phyloP scores from a whole-genome alignment of 37 sponge, comb jelly and placozoan genomes.

The Lycopodina hypogea region DNA sequence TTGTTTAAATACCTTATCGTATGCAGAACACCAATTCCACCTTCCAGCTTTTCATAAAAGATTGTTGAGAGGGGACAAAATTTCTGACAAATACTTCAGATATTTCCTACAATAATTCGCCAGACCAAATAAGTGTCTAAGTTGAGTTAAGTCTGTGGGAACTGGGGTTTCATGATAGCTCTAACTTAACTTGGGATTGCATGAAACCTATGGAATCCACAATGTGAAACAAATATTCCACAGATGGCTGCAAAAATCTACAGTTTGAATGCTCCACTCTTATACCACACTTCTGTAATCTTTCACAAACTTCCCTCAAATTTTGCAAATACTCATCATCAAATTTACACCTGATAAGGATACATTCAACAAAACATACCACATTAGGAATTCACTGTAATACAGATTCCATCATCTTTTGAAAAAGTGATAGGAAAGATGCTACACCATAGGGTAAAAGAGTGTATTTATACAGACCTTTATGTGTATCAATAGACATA shows the following conservation, averaged over 20 bases:
- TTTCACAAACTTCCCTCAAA: background rate
- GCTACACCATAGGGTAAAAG: constrained; percentile 18
- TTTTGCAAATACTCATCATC: background rate
- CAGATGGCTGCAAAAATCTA: constrained; percentile 2
- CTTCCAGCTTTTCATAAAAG: background rate
- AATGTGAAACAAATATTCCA: background rate
- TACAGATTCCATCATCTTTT: constrained; percentile 1
- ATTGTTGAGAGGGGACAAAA: constrained; percentile 5
- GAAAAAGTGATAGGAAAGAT: constrained; percentile 6
- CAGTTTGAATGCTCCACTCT: constrained; percentile 10
- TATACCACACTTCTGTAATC: background rate
- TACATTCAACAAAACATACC: background rate
- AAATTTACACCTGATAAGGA: background rate
- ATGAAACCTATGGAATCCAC: constrained; percentile 4
- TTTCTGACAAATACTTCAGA: background rate
- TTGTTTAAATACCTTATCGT: constrained; percentile 4
- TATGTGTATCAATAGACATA: background rate
- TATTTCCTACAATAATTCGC: constrained; percentile 23
- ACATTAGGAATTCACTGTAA: background rate
- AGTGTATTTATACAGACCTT: background rate
- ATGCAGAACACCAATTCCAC: constrained; percentile 8
- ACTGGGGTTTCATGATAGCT: constrained; percentile 24
- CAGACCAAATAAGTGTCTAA: background rate
- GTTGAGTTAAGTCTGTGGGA: background rate
- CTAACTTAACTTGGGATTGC: background rate